Evolutionary conservation across 1,140 invertebrate genomes (phyloP).

Genomic region (Ceratosolen fusciceps): DNA sequence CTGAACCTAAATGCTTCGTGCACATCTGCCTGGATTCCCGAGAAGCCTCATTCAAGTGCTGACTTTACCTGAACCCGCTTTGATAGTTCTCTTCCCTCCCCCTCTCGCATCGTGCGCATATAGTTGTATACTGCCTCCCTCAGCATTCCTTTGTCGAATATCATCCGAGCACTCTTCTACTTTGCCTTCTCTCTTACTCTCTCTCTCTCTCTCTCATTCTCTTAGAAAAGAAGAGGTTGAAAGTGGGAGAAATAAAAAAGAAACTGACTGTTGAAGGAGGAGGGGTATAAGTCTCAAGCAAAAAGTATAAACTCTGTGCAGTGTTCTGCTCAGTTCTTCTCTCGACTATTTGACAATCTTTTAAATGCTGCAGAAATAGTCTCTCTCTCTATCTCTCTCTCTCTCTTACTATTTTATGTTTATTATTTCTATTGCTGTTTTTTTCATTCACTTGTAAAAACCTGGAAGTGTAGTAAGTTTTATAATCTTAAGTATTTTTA

Average conservation of each 20-base stretch:
- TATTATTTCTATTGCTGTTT: neutral
- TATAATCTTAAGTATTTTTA: neutral
- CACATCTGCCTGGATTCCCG: conserved; percentile 63
- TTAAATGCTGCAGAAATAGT: conserved; percentile 24
- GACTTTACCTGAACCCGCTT: conserved; percentile 60
- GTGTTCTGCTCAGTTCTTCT: neutral
- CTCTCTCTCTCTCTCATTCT: conserved; percentile 31
- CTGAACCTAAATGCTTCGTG: conserved; percentile 40
- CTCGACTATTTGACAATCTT: conserved; percentile 34
- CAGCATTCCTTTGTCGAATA: conserved; percentile 61
- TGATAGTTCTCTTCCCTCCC: conserved; percentile 24
- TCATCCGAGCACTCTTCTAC: conserved; percentile 46
- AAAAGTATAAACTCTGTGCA: conserved; percentile 24
- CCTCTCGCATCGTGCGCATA: neutral
- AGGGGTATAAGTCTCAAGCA: conserved; percentile 34
- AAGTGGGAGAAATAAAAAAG: conserved; percentile 47
- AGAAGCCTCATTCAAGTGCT: conserved; percentile 62
- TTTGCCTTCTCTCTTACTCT: conserved; percentile 49
- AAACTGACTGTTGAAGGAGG: too few species aligned
- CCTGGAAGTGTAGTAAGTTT: neutral
- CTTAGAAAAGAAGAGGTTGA: conserved; percentile 46
- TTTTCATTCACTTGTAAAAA: conserved; percentile 3
- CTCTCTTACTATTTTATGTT: conserved; percentile 8
- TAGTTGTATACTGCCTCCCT: conserved; percentile 51
- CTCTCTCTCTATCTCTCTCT: conserved; percentile 14